Base-by-base conservation (phyloP, 1,140 invertebrate genomes). In the Trialeurodes vaporariorum region DNA sequence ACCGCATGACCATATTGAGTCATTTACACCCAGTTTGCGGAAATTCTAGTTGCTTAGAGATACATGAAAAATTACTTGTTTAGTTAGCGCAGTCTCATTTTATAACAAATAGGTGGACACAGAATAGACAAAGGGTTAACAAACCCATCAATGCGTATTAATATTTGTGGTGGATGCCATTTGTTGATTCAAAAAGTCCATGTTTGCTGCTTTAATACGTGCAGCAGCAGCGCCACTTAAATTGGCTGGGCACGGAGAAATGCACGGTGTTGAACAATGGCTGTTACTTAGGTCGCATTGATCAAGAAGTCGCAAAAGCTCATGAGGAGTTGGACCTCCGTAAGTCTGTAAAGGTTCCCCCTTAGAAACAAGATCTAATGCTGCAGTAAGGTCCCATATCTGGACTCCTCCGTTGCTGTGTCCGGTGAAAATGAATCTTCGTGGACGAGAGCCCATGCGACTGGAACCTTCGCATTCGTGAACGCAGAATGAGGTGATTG, bases 331-430 rank as follows among this genome's bases (percentile, higher is more conserved):
- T 63, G 94, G 94, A 59, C 94, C 95, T 72, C 94, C 93, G 70
- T 86, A 84, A 1, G 60, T 67, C 62, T 62, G 24, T 17, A 67
- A 34, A 67, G 27, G 66, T 26, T 82, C 81, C 73, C 82, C 81
- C 81, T 90, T 86, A 73, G 85, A 79, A 74, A 86, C 81, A 66
- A 90, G 83, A 78, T 98, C 93, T 23, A 98, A 80, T 61, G 94
- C 95, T 12, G 94, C 98, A 1, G 94, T 97, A 34, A 99, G 82
- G 81, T 99, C 96, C 95, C 95, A 98, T 91, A 98, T 95, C 82
- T 98, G 95, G 72, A 98, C 90, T 64, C 90, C 89, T 62, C 96
- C 96, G 76, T 93, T 96, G 22, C 88, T 87, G 77, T 98, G 96
- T 2, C 96, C 96, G 22, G 95, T 97, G 71, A 98, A 91, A 72